These are phyloP conservation scores for Drosophila auraria DNA, from an alignment of 1,140 invertebrate species.

Conservation along the genomic window DNA sequence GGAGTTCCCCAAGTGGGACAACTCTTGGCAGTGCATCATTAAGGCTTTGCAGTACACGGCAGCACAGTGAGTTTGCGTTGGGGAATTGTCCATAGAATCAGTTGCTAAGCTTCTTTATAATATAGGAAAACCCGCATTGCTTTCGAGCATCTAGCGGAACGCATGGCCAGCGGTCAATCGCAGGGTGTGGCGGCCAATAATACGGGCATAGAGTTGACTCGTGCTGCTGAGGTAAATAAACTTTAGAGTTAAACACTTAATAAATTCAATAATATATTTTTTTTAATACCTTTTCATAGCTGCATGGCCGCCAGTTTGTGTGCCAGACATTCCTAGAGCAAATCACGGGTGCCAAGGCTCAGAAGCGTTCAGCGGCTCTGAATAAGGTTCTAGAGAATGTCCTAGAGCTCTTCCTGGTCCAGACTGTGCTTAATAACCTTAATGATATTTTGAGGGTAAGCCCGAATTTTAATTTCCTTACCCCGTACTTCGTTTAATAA, in stretches of 20 bases:
- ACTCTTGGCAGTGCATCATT: conserved; percentile 88
- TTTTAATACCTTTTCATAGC: conserved; percentile 26
- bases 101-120: background rate
- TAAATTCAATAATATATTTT: background rate
- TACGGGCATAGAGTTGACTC: conserved; percentile 91
- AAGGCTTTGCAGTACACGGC: conserved; percentile 89
- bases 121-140: conserved; percentile 90
- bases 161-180: conserved; percentile 87
- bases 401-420: conserved; percentile 91
- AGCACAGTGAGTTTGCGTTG: conserved; percentile 87
- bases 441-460: conserved; percentile 92
- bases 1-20: conserved; percentile 87
- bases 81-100: accelerated
- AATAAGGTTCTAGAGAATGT: conserved; percentile 89
- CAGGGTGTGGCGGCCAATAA: conserved; percentile 94
- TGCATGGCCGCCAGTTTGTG: conserved; percentile 92
- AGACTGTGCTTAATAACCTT: conserved; percentile 90
- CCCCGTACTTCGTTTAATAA: background rate
- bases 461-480: too few relatives aligned
- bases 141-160: conserved; percentile 88
- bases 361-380: conserved; percentile 85
- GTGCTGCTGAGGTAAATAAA: conserved; percentile 88
- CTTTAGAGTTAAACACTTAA: background rate
- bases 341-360: conserved; percentile 84
- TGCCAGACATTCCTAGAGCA: conserved; percentile 87